These are phyloP conservation scores for Conomelus anceps DNA, from an alignment of 2,888 invertebrate genomes.

Conservation along the genomic window DNA sequence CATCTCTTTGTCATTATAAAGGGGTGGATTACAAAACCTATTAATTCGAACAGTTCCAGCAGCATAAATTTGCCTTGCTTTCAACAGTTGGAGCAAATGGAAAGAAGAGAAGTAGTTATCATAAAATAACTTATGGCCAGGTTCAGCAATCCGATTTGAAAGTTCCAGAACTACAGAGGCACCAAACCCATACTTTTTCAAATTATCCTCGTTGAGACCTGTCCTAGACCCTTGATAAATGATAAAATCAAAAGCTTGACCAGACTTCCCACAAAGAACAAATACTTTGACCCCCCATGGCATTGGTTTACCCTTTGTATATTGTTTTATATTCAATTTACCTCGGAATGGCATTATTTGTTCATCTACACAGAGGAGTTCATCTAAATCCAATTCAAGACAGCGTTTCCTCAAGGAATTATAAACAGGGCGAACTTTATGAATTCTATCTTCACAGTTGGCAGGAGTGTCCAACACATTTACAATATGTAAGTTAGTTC, in stretches of 20 bases:
- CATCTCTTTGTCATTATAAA: slow-evolving; percentile 6
- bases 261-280: slow-evolving; percentile 29
- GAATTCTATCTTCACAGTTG: slow-evolving; percentile 1
- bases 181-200: slow-evolving; percentile 24
- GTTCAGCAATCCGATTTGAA: neutral
- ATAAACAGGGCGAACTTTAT: slow-evolving; percentile 17
- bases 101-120: slow-evolving; percentile 17
- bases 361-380: slow-evolving; percentile 20
- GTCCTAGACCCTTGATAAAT: slow-evolving; percentile 31
- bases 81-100: neutral
- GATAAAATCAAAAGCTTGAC: slow-evolving; percentile 30
- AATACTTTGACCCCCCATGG: slow-evolving; percentile 32
- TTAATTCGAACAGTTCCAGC: neutral
- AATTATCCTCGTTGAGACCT: slow-evolving; percentile 8
- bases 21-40: slow-evolving; percentile 12
- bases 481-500: neutral
- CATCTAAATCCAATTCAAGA: slow-evolving; percentile 13
- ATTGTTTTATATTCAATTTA: slow-evolving; percentile 31
- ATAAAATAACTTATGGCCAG: neutral
- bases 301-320: slow-evolving; percentile 30
- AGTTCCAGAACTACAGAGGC: slow-evolving; percentile 21
- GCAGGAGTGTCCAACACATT: neutral
- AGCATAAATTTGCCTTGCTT: neutral
- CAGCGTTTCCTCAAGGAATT: slow-evolving; percentile 8
- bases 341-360: slow-evolving; percentile 33